phyloP scores from a whole-genome alignment of 2,888 invertebrate genomes.

The Stegophylla sp. region DNA sequence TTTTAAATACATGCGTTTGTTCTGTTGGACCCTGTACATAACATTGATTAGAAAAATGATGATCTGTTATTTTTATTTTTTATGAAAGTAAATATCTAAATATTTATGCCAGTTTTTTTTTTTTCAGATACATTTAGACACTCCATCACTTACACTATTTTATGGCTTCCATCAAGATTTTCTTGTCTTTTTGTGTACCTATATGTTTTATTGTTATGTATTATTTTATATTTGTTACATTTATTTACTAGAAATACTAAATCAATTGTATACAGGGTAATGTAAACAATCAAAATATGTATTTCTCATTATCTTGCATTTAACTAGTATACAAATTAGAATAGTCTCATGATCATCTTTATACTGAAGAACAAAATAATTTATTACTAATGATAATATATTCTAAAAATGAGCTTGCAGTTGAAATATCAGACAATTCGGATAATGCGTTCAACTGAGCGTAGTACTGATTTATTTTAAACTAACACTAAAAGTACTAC shows the following conservation, averaged over 20 bases:
- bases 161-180: slow-evolving; percentile 80
- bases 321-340: neutral
- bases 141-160: slow-evolving; percentile 73
- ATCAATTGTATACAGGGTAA: slow-evolving; percentile 40
- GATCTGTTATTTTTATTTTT: too few relatives aligned
- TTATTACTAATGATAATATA: neutral
- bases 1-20: too few relatives aligned
- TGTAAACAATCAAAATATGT: slow-evolving; percentile 22
- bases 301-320: neutral
- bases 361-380: neutral
- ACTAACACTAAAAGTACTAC: too few relatives aligned
- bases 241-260: slow-evolving; percentile 59
- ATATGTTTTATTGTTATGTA: slow-evolving; percentile 62
- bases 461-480: too few relatives aligned
- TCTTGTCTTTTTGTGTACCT: slow-evolving; percentile 70
- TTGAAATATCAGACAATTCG: neutral
- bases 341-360: neutral
- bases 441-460: too few relatives aligned
- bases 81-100: too few relatives aligned
- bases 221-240: slow-evolving; percentile 63
- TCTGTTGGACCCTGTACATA: too few relatives aligned
- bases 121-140: slow-evolving; percentile 68
- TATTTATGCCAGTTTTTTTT: slow-evolving; percentile 35
- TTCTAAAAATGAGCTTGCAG: neutral
- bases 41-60: too few relatives aligned